A percentile compares a stretch with the other conserved stretches of the same genome.
Conservation (phyloP, 1,140 invertebrate genomes). For the Drosophila bifasciata region DNA sequence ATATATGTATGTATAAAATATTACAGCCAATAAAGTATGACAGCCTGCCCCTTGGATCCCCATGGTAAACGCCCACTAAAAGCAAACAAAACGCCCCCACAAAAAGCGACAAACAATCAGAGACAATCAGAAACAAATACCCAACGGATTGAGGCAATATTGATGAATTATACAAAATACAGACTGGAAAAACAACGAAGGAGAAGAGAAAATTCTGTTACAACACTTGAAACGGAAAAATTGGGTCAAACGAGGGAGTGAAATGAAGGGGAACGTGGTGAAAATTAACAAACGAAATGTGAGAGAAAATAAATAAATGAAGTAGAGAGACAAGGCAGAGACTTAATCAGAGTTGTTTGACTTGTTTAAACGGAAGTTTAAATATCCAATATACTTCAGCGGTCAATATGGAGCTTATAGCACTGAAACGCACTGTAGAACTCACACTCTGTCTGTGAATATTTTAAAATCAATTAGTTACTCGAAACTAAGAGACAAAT, state of each 20-base stretch:
- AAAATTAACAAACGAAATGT: slow-evolving; percentile 9
- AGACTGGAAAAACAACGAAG: slow-evolving; percentile 16
- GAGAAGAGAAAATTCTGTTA: slow-evolving; percentile 47
- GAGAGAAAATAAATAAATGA: slow-evolving; percentile 1
- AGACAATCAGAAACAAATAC: slow-evolving; percentile 19
- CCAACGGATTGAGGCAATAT: slow-evolving; percentile 59
- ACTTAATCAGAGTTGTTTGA: neutral
- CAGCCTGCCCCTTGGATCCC: neutral
- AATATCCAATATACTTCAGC: neutral
- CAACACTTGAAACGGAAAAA: slow-evolving; percentile 57
- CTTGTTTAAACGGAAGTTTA: too few relatives aligned
- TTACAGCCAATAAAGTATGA: neutral
- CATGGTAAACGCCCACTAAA: slow-evolving; percentile 44
- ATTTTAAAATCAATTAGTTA: slow-evolving; percentile 48
- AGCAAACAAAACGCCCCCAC: slow-evolving; percentile 45
- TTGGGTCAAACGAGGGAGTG: slow-evolving; percentile 39
- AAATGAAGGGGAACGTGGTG: slow-evolving; percentile 34
- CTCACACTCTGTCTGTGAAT: neutral
- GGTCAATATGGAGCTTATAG: neutral
- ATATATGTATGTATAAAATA: too few relatives aligned
- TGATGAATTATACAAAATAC: slow-evolving; percentile 64
- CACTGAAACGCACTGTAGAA: too few relatives aligned
- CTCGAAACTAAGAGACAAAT: slow-evolving; percentile 42
- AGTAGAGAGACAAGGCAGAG: neutral
- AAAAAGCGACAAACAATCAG: slow-evolving; percentile 42